Evolutionary conservation across 1,140 invertebrate species (phyloP).

Genomic region (Drosophila triauraria): DNA sequence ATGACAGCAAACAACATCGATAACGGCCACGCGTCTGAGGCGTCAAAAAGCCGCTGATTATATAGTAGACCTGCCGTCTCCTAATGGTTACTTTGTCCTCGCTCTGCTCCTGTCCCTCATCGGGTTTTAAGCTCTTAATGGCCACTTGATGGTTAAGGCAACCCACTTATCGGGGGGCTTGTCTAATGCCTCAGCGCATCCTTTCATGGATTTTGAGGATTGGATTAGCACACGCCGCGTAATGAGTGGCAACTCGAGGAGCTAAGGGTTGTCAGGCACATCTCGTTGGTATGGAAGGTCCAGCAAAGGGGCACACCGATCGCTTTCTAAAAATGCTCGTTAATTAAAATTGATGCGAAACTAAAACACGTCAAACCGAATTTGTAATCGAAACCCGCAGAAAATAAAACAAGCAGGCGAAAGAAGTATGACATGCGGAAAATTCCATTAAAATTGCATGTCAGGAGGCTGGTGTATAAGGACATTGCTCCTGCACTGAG

Average conservation of each 20-base stretch:
- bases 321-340: constrained; percentile 28
- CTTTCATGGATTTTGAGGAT: constrained; percentile 19
- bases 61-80: constrained; percentile 38
- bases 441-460: constrained; percentile 67
- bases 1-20: constrained; percentile 49
- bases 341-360: constrained; percentile 62
- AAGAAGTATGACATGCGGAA: constrained; percentile 33
- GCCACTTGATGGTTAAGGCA: constrained; percentile 71
- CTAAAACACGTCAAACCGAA: constrained; percentile 32
- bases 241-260: constrained; percentile 25
- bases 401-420: constrained; percentile 3
- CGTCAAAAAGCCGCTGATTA: constrained; percentile 81
- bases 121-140: constrained; percentile 78
- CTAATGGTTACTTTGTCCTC: constrained; percentile 48
- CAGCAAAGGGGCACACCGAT: background rate
- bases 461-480: constrained; percentile 11
- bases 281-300: background rate
- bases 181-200: constrained; percentile 18
- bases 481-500: constrained; percentile 13
- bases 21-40: constrained; percentile 61
- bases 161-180: constrained; percentile 12
- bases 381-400: constrained; percentile 35
- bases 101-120: constrained; percentile 37
- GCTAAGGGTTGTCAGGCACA: background rate
- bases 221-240: constrained; percentile 44